Evolutionary conservation across 2,113 vertebrate genomes (phyloP).

Genomic region (Alosa alosa): DNA sequence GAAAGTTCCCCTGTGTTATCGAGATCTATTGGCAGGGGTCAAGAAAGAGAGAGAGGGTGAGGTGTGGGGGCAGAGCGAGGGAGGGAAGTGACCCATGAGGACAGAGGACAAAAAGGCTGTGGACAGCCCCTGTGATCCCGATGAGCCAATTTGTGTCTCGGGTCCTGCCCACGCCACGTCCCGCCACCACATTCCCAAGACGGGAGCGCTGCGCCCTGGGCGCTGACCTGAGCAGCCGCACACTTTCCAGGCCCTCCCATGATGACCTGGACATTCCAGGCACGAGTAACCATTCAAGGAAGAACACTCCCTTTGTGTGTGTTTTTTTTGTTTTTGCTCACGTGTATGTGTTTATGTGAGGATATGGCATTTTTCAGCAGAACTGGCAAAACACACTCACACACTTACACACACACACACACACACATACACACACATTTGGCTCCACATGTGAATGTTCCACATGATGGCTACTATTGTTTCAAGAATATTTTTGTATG

Average conservation of each 20-base stretch:
- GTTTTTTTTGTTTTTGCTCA: neutral
- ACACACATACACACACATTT: neutral
- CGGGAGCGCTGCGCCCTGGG: neutral
- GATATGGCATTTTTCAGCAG: neutral
- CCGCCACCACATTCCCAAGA: neutral
- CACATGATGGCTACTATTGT: neutral
- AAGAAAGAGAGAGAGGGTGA: neutral
- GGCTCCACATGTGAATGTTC: neutral
- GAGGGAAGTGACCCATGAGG: neutral
- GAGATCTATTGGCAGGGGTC: neutral
- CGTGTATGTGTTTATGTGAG: neutral
- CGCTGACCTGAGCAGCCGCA: neutral
- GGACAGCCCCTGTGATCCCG: neutral
- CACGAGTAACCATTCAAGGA: neutral
- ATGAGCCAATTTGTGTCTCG: neutral
- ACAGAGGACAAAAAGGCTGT: neutral
- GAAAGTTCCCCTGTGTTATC: conserved; percentile 7
- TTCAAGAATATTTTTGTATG: neutral
- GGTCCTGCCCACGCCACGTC: neutral
- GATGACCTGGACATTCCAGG: neutral
- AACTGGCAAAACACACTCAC: neutral
- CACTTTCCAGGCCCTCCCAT: neutral
- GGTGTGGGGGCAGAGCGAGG: neutral
- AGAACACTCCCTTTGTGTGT: neutral
- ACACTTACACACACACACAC: neutral